Percentiles rank a stretch among this genome's conserved stretches.
These are phyloP conservation scores for Pogonocichla stellata DNA, from an alignment of 2,113 vertebrate genomes.

Conservation along the genomic window DNA sequence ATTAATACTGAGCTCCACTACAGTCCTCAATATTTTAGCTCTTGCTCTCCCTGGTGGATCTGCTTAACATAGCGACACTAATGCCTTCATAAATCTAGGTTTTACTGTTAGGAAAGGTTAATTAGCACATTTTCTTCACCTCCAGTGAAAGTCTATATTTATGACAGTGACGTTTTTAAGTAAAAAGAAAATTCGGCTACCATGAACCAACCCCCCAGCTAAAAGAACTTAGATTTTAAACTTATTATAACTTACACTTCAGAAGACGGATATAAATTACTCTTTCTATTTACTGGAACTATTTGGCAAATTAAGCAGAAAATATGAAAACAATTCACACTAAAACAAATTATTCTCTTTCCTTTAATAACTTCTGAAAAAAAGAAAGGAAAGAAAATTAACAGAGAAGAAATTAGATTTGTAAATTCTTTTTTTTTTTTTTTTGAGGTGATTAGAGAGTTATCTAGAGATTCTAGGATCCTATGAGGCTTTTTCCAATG, in stretches of 20 bases:
- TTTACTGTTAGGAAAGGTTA: slow-evolving; percentile 23
- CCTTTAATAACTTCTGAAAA: not conserved
- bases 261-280: not conserved
- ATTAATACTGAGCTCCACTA: not conserved
- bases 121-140: slow-evolving; percentile 9
- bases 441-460: not conserved
- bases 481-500: not conserved
- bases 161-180: not conserved
- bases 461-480: not conserved
- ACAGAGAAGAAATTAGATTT: not conserved
- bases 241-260: not conserved
- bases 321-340: not conserved
- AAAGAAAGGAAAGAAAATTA: not conserved
- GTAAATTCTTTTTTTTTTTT: not conserved
- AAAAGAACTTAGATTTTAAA: not conserved
- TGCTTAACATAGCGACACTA: not conserved
- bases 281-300: not conserved
- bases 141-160: not conserved
- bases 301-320: not conserved
- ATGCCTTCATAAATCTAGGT: slow-evolving; percentile 14
- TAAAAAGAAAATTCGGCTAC: not conserved
- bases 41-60: slow-evolving; percentile 21
- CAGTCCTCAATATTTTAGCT: not conserved
- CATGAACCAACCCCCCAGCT: not conserved
- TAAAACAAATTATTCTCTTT: not conserved